These are phyloP conservation scores for Etia nguti DNA, from an alignment of 2,113 vertebrate species.

Conservation along the genomic window DNA sequence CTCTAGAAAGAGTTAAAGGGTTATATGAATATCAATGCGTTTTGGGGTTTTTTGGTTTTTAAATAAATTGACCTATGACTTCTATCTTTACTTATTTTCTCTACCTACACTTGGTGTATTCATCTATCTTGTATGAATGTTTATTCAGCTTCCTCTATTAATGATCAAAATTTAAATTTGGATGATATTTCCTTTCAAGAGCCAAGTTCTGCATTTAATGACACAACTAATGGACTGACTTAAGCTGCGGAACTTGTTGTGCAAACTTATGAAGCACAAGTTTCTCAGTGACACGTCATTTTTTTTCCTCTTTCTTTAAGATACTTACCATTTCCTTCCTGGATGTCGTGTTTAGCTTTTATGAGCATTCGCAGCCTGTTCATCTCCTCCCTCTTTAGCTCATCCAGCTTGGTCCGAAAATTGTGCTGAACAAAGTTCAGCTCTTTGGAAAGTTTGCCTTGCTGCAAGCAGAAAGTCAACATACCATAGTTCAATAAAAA, in stretches of 20 bases:
- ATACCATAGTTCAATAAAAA: neutral
- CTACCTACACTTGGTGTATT: neutral
- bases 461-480: slow-evolving; percentile 64
- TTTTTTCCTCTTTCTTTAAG: accelerated
- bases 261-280: neutral
- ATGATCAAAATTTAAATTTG: neutral
- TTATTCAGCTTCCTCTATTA: neutral
- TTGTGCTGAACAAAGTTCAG: slow-evolving; percentile 92
- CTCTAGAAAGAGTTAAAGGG: neutral
- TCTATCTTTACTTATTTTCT: neutral
- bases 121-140: neutral
- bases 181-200: neutral
- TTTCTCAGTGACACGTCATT: neutral
- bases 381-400: slow-evolving; percentile 92
- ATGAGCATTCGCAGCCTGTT: slow-evolving; percentile 87
- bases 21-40: neutral
- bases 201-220: neutral
- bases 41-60: neutral
- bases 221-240: neutral
- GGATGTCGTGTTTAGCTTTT: slow-evolving; percentile 86
- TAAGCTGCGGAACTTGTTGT: neutral
- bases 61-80: neutral
- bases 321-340: slow-evolving; percentile 72
- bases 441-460: slow-evolving; percentile 88
- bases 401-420: slow-evolving; percentile 88